Percentiles rank a stretch among this genome's conserved stretches.
phyloP scores from a whole-genome alignment of 1,140 invertebrate genomes.

The Drosophila ohnishii region DNA sequence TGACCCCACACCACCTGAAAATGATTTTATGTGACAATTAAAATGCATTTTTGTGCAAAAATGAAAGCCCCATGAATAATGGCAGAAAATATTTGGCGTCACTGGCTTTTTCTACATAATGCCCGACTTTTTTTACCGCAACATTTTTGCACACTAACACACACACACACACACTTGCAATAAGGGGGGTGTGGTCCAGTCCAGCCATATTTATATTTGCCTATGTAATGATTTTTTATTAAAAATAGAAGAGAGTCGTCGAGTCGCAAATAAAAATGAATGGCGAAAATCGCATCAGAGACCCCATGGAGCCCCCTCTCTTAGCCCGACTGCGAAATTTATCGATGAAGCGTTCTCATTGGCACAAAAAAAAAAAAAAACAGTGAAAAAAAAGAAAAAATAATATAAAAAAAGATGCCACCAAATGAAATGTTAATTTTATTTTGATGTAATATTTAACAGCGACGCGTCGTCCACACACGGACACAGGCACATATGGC shows the following conservation, averaged over 20 bases:
- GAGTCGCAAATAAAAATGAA: slow-evolving; percentile 30
- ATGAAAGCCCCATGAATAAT: slow-evolving; percentile 76
- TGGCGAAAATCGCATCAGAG: slow-evolving; percentile 30
- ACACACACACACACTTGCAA: slow-evolving; percentile 10
- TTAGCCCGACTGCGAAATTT: slow-evolving; percentile 51
- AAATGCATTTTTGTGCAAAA: slow-evolving; percentile 65
- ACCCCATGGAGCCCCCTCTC: neutral
- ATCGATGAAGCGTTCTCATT: slow-evolving; percentile 60
- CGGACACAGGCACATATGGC: slow-evolving; percentile 18
- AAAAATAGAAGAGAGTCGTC: slow-evolving; percentile 43
- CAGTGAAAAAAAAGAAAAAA: slow-evolving; percentile 15
- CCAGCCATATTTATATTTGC: slow-evolving; percentile 67
- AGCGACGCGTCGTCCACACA: slow-evolving; percentile 46
- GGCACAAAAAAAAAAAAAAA: slow-evolving; percentile 31
- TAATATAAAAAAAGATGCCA: slow-evolving; percentile 47
- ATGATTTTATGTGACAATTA: slow-evolving; percentile 67
- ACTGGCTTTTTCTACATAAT: slow-evolving; percentile 74
- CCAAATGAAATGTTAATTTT: slow-evolving; percentile 80
- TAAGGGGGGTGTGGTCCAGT: neutral
- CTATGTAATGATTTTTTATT: slow-evolving; percentile 80
- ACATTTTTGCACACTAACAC: slow-evolving; percentile 50
- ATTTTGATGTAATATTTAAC: slow-evolving; percentile 66
- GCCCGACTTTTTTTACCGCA: slow-evolving; percentile 68
- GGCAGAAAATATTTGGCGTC: slow-evolving; percentile 75
- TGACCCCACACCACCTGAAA: slow-evolving; percentile 6